Percentiles rank a stretch among this genome's conserved stretches.
Conservation (phyloP, 2,888 invertebrate species). For the Tenthredo livida region DNA sequence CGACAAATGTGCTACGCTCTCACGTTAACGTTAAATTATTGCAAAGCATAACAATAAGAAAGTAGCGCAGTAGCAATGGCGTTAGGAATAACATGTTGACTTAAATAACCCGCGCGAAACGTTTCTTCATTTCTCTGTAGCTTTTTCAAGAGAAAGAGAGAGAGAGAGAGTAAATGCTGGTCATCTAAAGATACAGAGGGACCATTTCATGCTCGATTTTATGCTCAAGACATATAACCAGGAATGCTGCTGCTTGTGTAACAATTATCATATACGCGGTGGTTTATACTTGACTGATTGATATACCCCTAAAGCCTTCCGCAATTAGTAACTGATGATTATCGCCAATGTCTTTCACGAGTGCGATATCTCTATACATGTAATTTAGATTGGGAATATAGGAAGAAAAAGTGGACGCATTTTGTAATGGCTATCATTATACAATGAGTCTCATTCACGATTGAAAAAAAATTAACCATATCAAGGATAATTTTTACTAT, state of each 20-base stretch:
- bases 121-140: not conserved
- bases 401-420: too few relatives aligned
- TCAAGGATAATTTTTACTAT: too few relatives aligned
- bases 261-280: slow-evolving; percentile 2
- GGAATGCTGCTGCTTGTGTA: not conserved
- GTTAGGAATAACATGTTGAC: not conserved
- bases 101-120: not conserved
- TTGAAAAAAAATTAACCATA: too few relatives aligned
- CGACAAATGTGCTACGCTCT: not conserved
- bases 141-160: not conserved
- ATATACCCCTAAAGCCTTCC: slow-evolving; percentile 22
- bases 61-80: not conserved
- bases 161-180: not conserved
- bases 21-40: not conserved
- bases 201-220: not conserved
- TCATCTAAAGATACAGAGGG: not conserved
- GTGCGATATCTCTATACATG: not conserved
- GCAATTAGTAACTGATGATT: slow-evolving; percentile 22
- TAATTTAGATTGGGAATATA: too few relatives aligned
- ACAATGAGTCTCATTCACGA: too few relatives aligned
- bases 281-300: slow-evolving; percentile 29
- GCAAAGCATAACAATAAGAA: not conserved
- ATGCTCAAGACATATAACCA: not conserved
- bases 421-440: too few relatives aligned
- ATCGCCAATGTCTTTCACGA: not conserved